These are phyloP conservation scores for Meiosimyza platycephala DNA, from an alignment of 2,888 invertebrate species.

Conservation along the genomic window DNA sequence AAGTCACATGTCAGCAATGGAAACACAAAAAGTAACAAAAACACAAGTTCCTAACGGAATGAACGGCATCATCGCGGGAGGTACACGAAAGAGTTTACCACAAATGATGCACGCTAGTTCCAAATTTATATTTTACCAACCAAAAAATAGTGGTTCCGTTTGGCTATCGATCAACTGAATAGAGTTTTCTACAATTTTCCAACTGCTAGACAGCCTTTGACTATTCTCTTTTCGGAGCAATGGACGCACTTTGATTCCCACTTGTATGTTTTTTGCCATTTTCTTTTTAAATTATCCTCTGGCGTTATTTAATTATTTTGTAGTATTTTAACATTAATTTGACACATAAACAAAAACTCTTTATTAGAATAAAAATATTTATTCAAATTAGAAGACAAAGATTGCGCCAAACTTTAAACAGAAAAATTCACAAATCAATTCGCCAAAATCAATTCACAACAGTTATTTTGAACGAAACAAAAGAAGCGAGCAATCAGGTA, in stretches of 20 bases:
- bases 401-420: no score
- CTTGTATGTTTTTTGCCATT: constrained; percentile 71
- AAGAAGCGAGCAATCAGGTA: no score
- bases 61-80: not conserved
- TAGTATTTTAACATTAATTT: not conserved
- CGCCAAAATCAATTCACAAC: no score
- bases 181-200: constrained; percentile 73
- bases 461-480: no score
- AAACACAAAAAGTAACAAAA: not conserved
- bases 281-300: not conserved
- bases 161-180: constrained; percentile 72
- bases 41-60: no score
- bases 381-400: no score
- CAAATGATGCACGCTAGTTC: not conserved
- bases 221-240: constrained; percentile 77
- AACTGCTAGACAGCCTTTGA: constrained; percentile 72
- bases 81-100: not conserved
- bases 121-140: constrained; percentile 54
- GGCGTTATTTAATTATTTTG: not conserved
- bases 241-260: constrained; percentile 80
- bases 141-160: constrained; percentile 68
- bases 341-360: constrained; percentile 9
- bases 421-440: no score
- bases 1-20: not conserved
- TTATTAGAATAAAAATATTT: no score